Base-by-base conservation (phyloP, 1,140 invertebrate species). In the Mactra quadrangularis region DNA sequence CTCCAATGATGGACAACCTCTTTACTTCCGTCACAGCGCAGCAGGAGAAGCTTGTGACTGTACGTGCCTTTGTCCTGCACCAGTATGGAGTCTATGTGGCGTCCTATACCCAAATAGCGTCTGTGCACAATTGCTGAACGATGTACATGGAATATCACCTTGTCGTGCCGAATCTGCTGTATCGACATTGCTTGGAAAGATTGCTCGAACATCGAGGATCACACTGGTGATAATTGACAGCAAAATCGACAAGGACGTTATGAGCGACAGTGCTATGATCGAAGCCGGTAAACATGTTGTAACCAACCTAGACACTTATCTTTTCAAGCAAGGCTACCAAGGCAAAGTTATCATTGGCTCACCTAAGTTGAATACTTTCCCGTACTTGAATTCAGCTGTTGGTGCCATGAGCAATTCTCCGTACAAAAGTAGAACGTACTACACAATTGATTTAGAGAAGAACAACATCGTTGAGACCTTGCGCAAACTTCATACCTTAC, bases 31-130 rank as follows among this genome's bases (percentile, higher is more conserved):
- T 1, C 62, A 66, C 19, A 66, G 62, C 45, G 35, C 19, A 6
- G 38, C 17, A 1, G 62, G 41, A 2, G 41, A 66, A 33, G 62
- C 35, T 25, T 66, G 62, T 27, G 62, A 66, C n/a, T 66, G 62
- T 38, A 66, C 62, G 35, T 66, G 62, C 29, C 9, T 47, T 1
- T 66, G 62, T 47, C 62, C 62, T n/a, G 59, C 59, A 19, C 59
- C 59, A 17, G 31, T 62, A 1, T 62, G 31, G 29, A 9, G 3
- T 17, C 13, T 35, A 1, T 62, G 59, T 31, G 2, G 29, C 4
- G 1, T 62, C 1, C n/a, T 62, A 11, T 62, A 35, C 35, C 59
- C 59, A 15, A 35, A 35, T 31, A 62, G 59, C n/a, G 59, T 62
- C 31, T 62, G 59, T 35, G 59, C 59, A 6, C 29, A 62, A 15